Evolutionary conservation across 2,888 invertebrate species (phyloP), one percentile per base, ranked within the genome.

Genomic region (Cistogaster globosa): DNA sequence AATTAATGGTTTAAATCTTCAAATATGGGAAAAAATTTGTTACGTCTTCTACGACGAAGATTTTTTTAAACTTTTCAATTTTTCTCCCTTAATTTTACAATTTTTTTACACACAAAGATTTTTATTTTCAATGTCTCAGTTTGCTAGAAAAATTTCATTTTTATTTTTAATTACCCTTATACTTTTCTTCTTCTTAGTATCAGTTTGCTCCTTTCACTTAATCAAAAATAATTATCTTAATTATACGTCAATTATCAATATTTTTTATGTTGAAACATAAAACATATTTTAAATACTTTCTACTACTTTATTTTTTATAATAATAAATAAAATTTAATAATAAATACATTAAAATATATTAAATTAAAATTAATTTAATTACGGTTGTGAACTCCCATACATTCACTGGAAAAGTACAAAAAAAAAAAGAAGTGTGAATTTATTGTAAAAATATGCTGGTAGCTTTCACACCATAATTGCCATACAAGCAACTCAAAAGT

Each of bases 391-490:
- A 42, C 12, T 11, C 2, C 0, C 2, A 2, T 11, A 53, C 38
- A 53, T 51, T 26, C 26, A 48, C n/a, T 12, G 5, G 32, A 58
- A 63, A 22, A 0, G 14, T 6, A 36, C 8, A 55, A 36, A 6
- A 11, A 8, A 57, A 45, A 48, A 51, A 51, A 9, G 20, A 48
- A 48, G 60, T 62, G 51, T 62, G 36, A 63, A 72, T n/a, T 20
- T 14, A 65, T 12, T 57, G 12, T 16, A 22, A 12, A 48, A 69
- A n/a, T 16, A 77, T 83, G 67, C 77, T 83, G 83, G 77, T 77
- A 62, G 48, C 14, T 65, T 68, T 72, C 67, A 68, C 63, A 83
- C 72, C 69, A 48, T 69, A 60, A 68, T 72, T 77, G 14, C 62
- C 11, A 63, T 22, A 53, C 51, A 53, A 18, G 9, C 18, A 53